Conservation (phyloP, 2,797 vertebrate species). For the Delichon dasypus region DNA sequence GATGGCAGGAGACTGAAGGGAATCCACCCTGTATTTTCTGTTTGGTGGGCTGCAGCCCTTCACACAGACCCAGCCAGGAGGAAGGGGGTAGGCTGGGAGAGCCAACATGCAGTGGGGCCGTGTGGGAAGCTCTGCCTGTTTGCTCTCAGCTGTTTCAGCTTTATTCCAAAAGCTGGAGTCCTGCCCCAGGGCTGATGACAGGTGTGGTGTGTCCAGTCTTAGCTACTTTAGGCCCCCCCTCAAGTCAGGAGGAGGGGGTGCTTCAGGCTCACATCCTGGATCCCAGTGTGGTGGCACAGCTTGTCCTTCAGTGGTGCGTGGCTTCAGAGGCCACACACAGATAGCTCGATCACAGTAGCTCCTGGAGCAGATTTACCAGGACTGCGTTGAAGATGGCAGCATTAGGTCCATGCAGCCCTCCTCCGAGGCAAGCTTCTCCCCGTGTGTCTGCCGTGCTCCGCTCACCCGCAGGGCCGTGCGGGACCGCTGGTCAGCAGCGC, state of each 20-base stretch:
- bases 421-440: neutral
- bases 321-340: neutral
- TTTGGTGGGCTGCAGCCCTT: neutral
- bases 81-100: neutral
- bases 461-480: accelerated
- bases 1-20: neutral
- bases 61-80: neutral
- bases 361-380: neutral
- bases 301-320: neutral
- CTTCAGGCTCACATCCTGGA: neutral
- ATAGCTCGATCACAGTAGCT: accelerated
- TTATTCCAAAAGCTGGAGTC: neutral
- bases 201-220: neutral
- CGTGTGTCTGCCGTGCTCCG: neutral
- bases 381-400: neutral
- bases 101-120: accelerated
- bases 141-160: neutral
- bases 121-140: neutral
- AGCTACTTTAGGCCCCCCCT: neutral
- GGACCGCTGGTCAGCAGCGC: neutral
- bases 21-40: neutral
- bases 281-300: no score
- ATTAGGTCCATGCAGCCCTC: accelerated
- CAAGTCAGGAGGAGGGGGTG: neutral
- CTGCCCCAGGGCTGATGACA: neutral